Percentiles rank a stretch among this genome's conserved stretches.
Evolutionary conservation across 2,888 invertebrate species (phyloP).

Genomic region (Napeogenes inachia): DNA sequence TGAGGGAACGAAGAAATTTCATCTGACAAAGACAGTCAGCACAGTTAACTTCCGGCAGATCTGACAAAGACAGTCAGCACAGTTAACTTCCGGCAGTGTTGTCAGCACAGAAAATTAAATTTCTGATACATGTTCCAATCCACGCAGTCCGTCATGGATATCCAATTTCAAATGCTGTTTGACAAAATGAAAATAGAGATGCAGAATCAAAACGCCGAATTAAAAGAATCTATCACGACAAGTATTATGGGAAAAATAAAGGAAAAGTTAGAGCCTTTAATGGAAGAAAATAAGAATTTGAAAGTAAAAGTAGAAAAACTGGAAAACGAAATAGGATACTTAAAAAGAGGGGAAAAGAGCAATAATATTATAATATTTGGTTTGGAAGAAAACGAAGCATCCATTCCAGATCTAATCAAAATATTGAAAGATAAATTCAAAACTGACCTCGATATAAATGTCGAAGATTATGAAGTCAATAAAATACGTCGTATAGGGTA

Average conservation of each 20-base stretch:
- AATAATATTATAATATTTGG: slow-evolving; percentile 33
- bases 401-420: slow-evolving; percentile 26
- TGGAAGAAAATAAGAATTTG: slow-evolving; percentile 34
- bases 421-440: slow-evolving; percentile 25
- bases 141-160: background rate
- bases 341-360: slow-evolving; percentile 28
- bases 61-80: too few species aligned
- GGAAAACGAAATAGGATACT: slow-evolving; percentile 32
- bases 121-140: background rate
- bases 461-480: slow-evolving; percentile 33
- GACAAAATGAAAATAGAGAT: background rate
- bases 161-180: slow-evolving; percentile 1
- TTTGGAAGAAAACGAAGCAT: slow-evolving; percentile 31
- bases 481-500: slow-evolving; percentile 27
- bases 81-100: background rate
- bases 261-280: slow-evolving; percentile 32
- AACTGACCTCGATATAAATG: slow-evolving; percentile 26
- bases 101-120: background rate
- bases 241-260: slow-evolving; percentile 24
- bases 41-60: too few species aligned
- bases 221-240: background rate
- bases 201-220: slow-evolving; percentile 1
- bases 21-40: too few species aligned
- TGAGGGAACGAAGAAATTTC: too few species aligned
- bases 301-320: slow-evolving; percentile 32